Evolutionary conservation across 2,888 invertebrate species (phyloP).

Genomic region (Xanthostigma xanthostigma): DNA sequence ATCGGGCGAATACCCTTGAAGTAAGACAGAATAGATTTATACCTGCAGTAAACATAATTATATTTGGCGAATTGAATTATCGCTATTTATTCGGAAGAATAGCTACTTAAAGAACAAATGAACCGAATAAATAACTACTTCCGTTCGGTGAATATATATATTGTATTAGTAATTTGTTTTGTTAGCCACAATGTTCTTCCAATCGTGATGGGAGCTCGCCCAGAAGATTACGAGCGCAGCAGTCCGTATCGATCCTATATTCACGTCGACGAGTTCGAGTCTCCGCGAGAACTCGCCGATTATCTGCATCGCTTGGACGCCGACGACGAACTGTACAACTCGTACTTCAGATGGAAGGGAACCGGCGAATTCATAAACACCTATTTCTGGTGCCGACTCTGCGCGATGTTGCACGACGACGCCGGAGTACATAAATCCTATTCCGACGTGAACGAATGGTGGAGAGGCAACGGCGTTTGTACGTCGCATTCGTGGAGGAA

Average conservation of each 20-base stretch:
- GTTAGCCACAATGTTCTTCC: conserved; percentile 69
- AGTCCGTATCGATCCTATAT: conserved; percentile 87
- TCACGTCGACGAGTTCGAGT: conserved; percentile 89
- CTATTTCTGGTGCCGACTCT: conserved; percentile 83
- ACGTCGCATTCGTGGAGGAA: conserved; percentile 54
- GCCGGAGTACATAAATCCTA: conserved; percentile 42
- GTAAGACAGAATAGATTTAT: too few relatives aligned
- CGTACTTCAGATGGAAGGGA: conserved; percentile 78
- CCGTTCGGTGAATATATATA: too few relatives aligned
- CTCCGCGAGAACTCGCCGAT: conserved; percentile 71
- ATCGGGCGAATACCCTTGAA: too few relatives aligned
- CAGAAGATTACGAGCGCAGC: conserved; percentile 75
- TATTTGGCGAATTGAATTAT: too few relatives aligned
- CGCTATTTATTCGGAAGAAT: too few relatives aligned
- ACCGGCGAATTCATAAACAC: conserved; percentile 95
- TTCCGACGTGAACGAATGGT: conserved; percentile 82
- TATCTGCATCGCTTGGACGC: conserved; percentile 73
- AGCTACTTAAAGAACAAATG: too few relatives aligned
- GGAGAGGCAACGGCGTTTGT: conserved; percentile 70
- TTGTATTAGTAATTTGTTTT: too few relatives aligned
- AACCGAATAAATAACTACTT: too few relatives aligned
- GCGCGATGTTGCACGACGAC: conserved; percentile 66
- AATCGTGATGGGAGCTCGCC: conserved; percentile 91
- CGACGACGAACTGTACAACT: conserved; percentile 82
- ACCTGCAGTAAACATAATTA: too few relatives aligned